Evolutionary conservation across 2,888 invertebrate species (phyloP), one percentile per base, ranked within the genome.

Genomic region (Fissipunctia ypsillon): DNA sequence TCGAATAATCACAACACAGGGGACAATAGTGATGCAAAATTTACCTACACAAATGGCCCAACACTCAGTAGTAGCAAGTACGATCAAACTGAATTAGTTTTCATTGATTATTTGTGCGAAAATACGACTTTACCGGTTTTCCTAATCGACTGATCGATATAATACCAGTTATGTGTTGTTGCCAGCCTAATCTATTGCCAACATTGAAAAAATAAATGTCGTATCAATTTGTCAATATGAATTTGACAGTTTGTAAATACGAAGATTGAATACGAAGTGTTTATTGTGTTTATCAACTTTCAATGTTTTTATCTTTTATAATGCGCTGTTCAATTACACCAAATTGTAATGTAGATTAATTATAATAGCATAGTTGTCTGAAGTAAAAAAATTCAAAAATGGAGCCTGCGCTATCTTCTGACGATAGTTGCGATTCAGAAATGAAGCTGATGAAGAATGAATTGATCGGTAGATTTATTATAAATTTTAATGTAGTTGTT

Each of bases 361-460:
- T 61, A 48, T 12, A 59, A 50, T 38, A 63, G 16, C 43, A 57
- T 48, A 57, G 22, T 48, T 28, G 35, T 54, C n/a, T 12, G 68
- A 60, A 80, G 19, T 60, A 72, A n/a, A 67, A 7, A 52, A 64
- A 70, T 57, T 28, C 41, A 56, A 81, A 73, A 75, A 91, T 91
- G 91, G 91, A 91, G 83, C 84, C 88, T 31, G 80, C 89, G 65
- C 70, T 93, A 76, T 94, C 93, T 35, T 95, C 95, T 22, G 95
- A 95, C 78, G 95, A 95, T 89, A 95, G 94, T 83, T 92, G 92
- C 86, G 96, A 95, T 90, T 92, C 92, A n/a, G 95, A 95, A 90
- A 91, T 93, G 66, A 93, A 92, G 86, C 86, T 82, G 57, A 93
- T 96, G 93, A 95, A 93, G 90, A 92, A 85, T 82, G 93, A 94